Conservation (phyloP, 1,140 invertebrate species). For the Drosophila bifasciata region DNA sequence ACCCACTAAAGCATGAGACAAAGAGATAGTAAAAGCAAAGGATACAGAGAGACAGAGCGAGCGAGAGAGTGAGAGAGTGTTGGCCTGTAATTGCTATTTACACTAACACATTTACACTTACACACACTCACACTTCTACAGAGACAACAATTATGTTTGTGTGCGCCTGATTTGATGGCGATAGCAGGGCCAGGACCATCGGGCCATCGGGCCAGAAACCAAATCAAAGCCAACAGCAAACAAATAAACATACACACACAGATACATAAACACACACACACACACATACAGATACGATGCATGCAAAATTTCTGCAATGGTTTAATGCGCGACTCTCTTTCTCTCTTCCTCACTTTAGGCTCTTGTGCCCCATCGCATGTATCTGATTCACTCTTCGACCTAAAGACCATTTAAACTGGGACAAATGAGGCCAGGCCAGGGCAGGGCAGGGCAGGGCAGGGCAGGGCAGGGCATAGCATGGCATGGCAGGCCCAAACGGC, state of each 20-base stretch:
- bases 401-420: conserved; percentile 78
- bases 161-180: conserved; percentile 68
- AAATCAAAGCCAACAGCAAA: conserved; percentile 64
- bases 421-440: conserved; percentile 53
- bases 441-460: conserved; percentile 16
- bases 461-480: conserved; percentile 19
- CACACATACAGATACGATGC: conserved; percentile 18
- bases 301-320: conserved; percentile 65
- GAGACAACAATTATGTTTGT: conserved; percentile 43
- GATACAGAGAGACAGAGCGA: conserved; percentile 5
- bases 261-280: not conserved
- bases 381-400: conserved; percentile 39
- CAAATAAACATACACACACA: conserved; percentile 63
- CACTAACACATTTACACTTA: conserved; percentile 37
- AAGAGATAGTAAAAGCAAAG: not conserved
- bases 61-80: conserved; percentile 6
- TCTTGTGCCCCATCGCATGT: not conserved
- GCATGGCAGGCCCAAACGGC: conserved; percentile 25
- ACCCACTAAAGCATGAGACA: conserved; percentile 30
- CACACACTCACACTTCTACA: conserved; percentile 3
- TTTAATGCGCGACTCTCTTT: conserved; percentile 61
- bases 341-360: too few species aligned
- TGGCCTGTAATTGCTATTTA: conserved; percentile 72
- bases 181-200: conserved; percentile 48
- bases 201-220: conserved; percentile 59